These are phyloP conservation scores for Sminthurides aquaticus DNA, from an alignment of 2,888 invertebrate genomes.

Conservation along the genomic window DNA sequence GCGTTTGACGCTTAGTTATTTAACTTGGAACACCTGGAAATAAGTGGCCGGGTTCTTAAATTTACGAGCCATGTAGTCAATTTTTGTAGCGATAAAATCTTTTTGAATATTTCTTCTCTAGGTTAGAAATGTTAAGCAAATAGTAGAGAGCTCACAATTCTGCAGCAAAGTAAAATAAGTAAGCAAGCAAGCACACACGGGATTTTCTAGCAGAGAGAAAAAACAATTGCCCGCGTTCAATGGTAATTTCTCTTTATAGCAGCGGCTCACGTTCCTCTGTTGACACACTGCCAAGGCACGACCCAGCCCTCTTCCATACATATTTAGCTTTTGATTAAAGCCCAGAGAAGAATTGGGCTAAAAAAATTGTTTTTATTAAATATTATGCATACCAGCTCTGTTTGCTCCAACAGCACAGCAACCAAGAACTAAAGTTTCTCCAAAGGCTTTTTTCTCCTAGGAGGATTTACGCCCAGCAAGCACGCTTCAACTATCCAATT, in stretches of 20 bases:
- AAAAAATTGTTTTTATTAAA: no score
- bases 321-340: no score
- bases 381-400: no score
- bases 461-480: no score
- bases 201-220: background rate
- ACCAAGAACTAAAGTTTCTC: no score
- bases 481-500: no score
- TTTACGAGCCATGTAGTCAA: background rate
- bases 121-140: background rate
- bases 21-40: background rate
- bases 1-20: background rate
- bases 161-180: background rate
- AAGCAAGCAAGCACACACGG: background rate
- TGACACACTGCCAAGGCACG: background rate
- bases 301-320: no score
- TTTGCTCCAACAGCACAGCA: no score
- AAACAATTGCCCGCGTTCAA: background rate
- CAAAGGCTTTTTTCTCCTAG: no score
- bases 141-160: no score
- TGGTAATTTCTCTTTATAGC: background rate
- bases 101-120: background rate
- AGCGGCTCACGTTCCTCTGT: background rate
- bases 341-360: no score
- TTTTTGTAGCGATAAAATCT: background rate
- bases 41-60: background rate